Percentiles rank a stretch among this genome's conserved stretches.
phyloP scores from a whole-genome alignment of 2,113 vertebrate species.

The Dendrocopos noguchii region DNA sequence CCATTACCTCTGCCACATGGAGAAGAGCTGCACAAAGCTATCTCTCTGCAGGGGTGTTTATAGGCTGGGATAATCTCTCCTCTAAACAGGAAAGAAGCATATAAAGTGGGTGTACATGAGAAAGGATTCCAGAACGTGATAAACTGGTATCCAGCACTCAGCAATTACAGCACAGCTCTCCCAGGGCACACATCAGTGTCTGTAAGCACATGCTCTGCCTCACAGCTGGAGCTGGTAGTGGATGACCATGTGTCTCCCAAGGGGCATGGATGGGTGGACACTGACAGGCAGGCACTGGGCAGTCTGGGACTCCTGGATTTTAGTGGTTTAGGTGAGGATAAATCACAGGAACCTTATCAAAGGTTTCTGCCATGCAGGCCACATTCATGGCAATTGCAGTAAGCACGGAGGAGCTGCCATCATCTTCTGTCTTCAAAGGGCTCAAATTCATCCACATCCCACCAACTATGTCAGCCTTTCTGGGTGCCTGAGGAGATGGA shows the following conservation, averaged over 20 bases:
- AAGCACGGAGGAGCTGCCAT: fast-evolving
- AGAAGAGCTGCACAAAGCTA: neutral
- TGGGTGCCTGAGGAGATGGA: neutral
- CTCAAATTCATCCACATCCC: neutral
- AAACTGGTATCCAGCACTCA: neutral
- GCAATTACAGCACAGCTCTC: neutral
- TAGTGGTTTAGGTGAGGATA: neutral
- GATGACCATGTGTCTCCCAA: neutral
- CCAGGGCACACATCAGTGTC: fast-evolving
- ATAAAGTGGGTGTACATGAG: neutral
- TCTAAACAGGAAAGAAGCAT: neutral
- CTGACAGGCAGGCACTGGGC: neutral
- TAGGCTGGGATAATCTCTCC: neutral
- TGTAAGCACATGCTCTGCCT: neutral
- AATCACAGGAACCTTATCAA: neutral
- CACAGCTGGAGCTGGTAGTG: fast-evolving
- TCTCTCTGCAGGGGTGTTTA: neutral
- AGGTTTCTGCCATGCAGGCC: neutral
- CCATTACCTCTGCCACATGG: fast-evolving
- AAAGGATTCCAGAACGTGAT: neutral
- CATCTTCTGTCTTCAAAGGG: neutral
- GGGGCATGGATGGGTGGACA: fast-evolving
- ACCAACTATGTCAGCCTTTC: neutral
- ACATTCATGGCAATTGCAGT: neutral
- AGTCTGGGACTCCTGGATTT: neutral